Conservation (phyloP, 2,888 invertebrate species). For the Unio delphinus region DNA sequence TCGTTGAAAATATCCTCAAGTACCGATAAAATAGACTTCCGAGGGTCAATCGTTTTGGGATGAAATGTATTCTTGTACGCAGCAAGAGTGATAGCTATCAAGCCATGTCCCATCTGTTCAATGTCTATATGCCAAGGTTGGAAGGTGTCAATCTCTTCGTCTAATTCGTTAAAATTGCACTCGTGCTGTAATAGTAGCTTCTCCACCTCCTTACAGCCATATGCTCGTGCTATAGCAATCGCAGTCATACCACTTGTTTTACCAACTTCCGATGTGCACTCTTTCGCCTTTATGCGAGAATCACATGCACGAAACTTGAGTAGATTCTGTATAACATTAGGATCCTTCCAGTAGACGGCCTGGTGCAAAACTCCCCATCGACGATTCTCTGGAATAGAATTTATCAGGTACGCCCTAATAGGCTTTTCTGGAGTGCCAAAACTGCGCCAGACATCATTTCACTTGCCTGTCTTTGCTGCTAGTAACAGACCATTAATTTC, state of each 20-base stretch:
- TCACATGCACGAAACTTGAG: conserved; percentile 7
- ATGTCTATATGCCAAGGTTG: neutral
- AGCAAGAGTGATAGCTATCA: neutral
- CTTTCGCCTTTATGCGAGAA: conserved; percentile 6
- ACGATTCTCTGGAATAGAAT: conserved; percentile 16
- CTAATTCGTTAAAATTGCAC: neutral
- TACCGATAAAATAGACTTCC: too few species aligned
- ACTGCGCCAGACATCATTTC: conserved; percentile 9
- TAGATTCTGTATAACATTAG: conserved; percentile 1
- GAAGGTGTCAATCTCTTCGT: conserved; percentile 11
- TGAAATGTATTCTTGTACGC: too few species aligned
- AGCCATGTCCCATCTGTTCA: conserved; percentile 11
- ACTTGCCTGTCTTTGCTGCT: conserved; percentile 13
- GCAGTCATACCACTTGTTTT: conserved; percentile 9
- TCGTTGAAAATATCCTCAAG: conserved; percentile 1
- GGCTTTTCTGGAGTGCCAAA: conserved; percentile 10
- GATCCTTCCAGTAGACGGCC: conserved; percentile 15
- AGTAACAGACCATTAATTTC: conserved; percentile 6
- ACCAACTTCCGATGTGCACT: conserved; percentile 13
- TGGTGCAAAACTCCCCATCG: conserved; percentile 15
- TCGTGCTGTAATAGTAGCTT: conserved; percentile 3
- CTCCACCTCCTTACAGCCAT: conserved; percentile 4
- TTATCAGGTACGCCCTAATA: conserved; percentile 10
- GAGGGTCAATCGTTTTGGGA: too few species aligned
- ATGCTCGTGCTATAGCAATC: conserved; percentile 11